Base-by-base conservation (phyloP, 2,888 invertebrate genomes). In the Gymnosoma rotundatum region DNA sequence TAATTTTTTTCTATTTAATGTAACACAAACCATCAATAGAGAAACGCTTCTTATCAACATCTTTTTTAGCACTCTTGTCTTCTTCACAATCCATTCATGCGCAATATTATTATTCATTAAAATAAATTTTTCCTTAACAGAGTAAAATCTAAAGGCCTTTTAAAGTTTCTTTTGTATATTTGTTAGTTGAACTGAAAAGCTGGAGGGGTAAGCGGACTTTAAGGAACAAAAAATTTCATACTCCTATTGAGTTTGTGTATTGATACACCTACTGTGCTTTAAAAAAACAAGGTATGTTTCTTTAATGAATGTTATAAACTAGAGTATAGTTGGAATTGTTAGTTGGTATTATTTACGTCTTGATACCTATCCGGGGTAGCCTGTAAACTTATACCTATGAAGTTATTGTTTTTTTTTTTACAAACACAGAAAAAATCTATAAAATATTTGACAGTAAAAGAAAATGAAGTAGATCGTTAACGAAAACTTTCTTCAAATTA, bases 291-390 rank as follows among this genome's bases (percentile, higher is more conserved):
- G 18, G 14, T 25, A 4, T 6, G 8, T 32, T 7, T 6, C 8
- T 32, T 7, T 84, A 81, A 84, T 78, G 70, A 81, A 75, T 78
- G 81, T 78, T 78, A 63, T 70, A 84, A 84, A 84, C 81, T 81
- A 84, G 81, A 78, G 84, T 81, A 84, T 84, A 81, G 78, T 81
- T 84, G 81, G 81, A 61, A 84, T 84, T 84, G 81, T 81, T 78
- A 70, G 74, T 81, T 78, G 78, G 70, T 84, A 56, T 75, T 72
- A 81, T 78, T 70, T 76, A 58, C 52, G 67, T 42, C 32, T 45
- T 81, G 54, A 61, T 74, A 66, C 16, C 42, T 12, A 42, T 42
- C 54, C 73, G 60, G 61, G n/a, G 66, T 60, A 36, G 18, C 42
- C n/a, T 12, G 16, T 67, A 32, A 48, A 56, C 54, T 54, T 21